Evolutionary conservation across 2,113 vertebrate genomes (phyloP).

Genomic region (Platycercus adscitus): DNA sequence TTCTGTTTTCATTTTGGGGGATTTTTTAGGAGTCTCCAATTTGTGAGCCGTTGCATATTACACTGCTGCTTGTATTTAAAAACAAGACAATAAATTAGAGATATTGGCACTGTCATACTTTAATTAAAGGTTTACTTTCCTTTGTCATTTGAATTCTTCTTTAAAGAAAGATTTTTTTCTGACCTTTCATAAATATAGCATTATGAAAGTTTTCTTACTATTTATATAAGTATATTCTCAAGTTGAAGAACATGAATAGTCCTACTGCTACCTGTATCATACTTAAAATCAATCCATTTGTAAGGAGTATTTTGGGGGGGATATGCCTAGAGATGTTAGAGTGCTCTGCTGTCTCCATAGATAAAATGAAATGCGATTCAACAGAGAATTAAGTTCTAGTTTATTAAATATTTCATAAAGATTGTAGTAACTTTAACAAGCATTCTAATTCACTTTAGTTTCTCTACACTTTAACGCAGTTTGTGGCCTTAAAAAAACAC

Average conservation of each 20-base stretch:
- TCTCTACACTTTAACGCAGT: neutral
- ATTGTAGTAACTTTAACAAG: neutral
- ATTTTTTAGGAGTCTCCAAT: neutral
- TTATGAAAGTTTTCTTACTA: neutral
- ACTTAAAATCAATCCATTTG: neutral
- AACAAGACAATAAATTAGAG: neutral
- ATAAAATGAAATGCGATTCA: neutral
- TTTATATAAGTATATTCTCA: neutral
- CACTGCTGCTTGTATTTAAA: neutral
- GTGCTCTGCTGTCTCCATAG: neutral
- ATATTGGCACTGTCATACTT: neutral
- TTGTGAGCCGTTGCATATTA: neutral
- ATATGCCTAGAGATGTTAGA: neutral
- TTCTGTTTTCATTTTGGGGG: neutral
- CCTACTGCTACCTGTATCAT: neutral
- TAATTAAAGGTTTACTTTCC: neutral
- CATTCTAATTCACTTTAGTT: neutral
- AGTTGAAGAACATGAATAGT: neutral
- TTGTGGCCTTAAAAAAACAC: rapidly evolving
- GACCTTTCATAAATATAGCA: neutral
- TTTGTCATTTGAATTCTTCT: neutral
- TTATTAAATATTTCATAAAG: neutral
- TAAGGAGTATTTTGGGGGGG: neutral
- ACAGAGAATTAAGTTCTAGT: neutral
- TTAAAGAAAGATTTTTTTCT: neutral